Evolutionary conservation across 2,888 invertebrate species (phyloP).

Genomic region (Aphidoletes aphidimyza): DNA sequence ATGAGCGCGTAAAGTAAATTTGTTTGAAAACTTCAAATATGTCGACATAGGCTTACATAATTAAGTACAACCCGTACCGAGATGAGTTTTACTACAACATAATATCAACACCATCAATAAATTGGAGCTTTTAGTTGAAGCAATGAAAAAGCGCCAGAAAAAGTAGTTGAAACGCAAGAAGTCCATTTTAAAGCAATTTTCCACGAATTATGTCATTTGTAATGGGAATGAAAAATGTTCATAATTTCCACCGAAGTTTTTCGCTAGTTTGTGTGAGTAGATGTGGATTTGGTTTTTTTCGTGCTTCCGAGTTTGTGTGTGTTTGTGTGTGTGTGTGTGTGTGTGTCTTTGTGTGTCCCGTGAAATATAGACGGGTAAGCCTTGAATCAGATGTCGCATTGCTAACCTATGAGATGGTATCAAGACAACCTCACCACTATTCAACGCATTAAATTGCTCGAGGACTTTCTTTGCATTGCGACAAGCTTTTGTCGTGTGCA

Average conservation of each 20-base stretch:
- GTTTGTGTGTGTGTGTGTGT: neutral
- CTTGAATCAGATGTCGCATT: slow-evolving; percentile 40
- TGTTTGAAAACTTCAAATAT: slow-evolving; percentile 51
- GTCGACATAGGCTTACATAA: slow-evolving; percentile 3
- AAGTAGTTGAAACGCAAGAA: slow-evolving; percentile 39
- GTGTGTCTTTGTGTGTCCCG: too few species aligned
- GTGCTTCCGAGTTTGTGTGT: neutral
- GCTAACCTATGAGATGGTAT: slow-evolving; percentile 36
- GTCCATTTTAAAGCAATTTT: slow-evolving; percentile 51
- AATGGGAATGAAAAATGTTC: slow-evolving; percentile 37
- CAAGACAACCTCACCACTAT: neutral
- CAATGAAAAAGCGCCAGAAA: slow-evolving; percentile 14
- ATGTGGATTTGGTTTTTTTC: neutral
- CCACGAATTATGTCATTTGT: slow-evolving; percentile 51
- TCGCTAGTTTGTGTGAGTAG: neutral
- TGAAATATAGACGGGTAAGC: too few species aligned
- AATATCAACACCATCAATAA: slow-evolving; percentile 49
- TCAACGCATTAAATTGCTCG: slow-evolving; percentile 11
- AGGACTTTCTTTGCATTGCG: neutral
- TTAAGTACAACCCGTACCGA: neutral
- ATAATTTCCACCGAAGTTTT: slow-evolving; percentile 28
- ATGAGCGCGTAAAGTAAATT: neutral
- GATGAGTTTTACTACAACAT: slow-evolving; percentile 28
- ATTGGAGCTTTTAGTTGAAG: slow-evolving; percentile 26
- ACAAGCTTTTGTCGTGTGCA: neutral